Base-by-base conservation (phyloP, 2,797 vertebrate species). In the Pelobates cultripes region DNA sequence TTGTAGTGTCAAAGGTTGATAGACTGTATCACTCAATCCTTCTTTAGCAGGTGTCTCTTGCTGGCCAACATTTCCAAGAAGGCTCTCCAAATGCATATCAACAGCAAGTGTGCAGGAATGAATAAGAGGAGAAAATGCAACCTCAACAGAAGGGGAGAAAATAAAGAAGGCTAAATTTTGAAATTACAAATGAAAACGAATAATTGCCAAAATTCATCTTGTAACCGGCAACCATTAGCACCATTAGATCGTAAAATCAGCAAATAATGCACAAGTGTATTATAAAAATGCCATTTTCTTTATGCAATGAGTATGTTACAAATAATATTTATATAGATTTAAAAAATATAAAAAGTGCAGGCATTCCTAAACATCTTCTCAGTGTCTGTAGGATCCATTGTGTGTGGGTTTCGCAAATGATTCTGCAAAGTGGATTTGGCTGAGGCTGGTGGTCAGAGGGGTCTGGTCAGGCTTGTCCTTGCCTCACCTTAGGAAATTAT, bases 401-500 rank as follows among this genome's bases (percentile, higher is more conserved):
- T 79, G 81, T 74, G 40, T 6, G 8, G 47, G 17, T 63, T 57
- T 40, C 61, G 43, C 63, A 15, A 43, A 10, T 47, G 43, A 53
- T 64, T 79, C 60, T 41, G 78, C 70, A 41, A 79, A 64, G 67
- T 81, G 41, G 67, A 44, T 43, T 47, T 41, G 43, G 51, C 55
- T 61, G 17, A 15, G 66, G 17, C 45, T 44, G 61, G 14, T 40
- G 61, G 14, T 61, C 47, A 70, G 12, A 14, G 68, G 55, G 81
- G 70, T 47, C n/a, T 61, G 9, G n/a, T 57, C 43, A 9, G 41
- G 64, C 66, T 28, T 79, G 82, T 79, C 82, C 82, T 83, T 83
- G 82, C 44, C 66, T 83, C 82, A 83, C 82, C 82, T 84, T 83
- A 79, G 61, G 41, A 63, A 63, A 47, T 42, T 10, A 15, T 41